Conservation (phyloP, 2,797 vertebrate species). For the Alfaro cultratus region DNA sequence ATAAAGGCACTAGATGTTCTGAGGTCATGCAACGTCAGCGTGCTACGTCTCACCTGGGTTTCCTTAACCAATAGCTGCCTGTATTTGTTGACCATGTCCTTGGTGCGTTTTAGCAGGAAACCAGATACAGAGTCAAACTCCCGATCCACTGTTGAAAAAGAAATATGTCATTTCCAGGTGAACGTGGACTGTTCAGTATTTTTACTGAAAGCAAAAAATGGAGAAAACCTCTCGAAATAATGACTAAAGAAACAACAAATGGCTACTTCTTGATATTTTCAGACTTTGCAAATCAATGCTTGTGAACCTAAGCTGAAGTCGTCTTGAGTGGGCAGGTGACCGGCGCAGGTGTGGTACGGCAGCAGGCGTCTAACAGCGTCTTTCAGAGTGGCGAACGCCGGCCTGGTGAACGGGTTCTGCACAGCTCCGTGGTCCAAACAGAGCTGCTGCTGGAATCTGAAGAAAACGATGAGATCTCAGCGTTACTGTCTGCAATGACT, state of each 20-base stretch:
- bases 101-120: conserved; percentile 83
- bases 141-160: conserved; percentile 78
- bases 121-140: conserved; percentile 83
- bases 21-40: not conserved
- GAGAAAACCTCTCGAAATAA: not conserved
- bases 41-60: conserved; percentile 72
- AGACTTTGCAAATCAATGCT: not conserved
- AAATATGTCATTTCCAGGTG: not conserved
- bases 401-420: conserved; percentile 69
- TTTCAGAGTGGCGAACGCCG: conserved; percentile 75
- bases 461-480: not conserved
- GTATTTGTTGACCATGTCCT: conserved; percentile 87
- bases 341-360: conserved; percentile 82
- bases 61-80: conserved; percentile 83
- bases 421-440: conserved; percentile 78
- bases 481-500: not conserved
- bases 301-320: conserved; percentile 77
- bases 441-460: conserved; percentile 83
- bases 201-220: not conserved
- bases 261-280: not conserved
- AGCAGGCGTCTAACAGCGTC: conserved; percentile 77
- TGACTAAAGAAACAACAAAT: not conserved
- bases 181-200: not conserved
- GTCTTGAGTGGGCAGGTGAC: conserved; percentile 72
- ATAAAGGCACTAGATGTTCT: not conserved